A percentile compares a stretch with the other conserved stretches of the same genome.
These are phyloP conservation scores for Triplophysa siluroides DNA, from an alignment of 2,113 vertebrate genomes.

Conservation along the genomic window DNA sequence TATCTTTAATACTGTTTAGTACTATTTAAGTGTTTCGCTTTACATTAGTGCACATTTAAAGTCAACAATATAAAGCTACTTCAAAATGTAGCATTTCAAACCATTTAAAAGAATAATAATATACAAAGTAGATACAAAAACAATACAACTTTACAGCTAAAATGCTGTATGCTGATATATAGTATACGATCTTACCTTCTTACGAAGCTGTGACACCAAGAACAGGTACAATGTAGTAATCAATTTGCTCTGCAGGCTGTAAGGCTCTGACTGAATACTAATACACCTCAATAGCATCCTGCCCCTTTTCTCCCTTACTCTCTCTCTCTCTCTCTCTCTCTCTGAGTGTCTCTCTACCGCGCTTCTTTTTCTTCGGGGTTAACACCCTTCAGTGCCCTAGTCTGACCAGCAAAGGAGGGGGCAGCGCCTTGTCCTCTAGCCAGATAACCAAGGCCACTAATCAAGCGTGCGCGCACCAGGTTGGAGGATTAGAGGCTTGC, in stretches of 20 bases:
- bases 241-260: conserved; percentile 90
- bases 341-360: not conserved
- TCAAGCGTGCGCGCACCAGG: conserved; percentile 79
- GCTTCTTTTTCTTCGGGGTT: conserved; percentile 74
- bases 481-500: conserved; percentile 80
- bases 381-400: conserved; percentile 79
- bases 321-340: conserved; percentile 10
- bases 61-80: not conserved
- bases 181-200: conserved; percentile 84
- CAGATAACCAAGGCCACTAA: conserved; percentile 85
- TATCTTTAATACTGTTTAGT: not conserved
- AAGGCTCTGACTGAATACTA: conserved; percentile 87
- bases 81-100: not conserved
- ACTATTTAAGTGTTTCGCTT: too few relatives aligned
- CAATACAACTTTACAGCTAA: not conserved
- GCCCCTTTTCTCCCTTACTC: conserved; percentile 27
- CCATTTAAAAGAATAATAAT: too few relatives aligned
- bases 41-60: not conserved
- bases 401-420: conserved; percentile 76
- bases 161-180: conserved; percentile 67
- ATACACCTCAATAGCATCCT: conserved; percentile 68
- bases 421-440: conserved; percentile 78
- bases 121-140: too few relatives aligned
- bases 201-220: conserved; percentile 82
- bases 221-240: conserved; percentile 88